phyloP scores from a whole-genome alignment of 2,888 invertebrate species.

The Peribatodes rhomboidaria region DNA sequence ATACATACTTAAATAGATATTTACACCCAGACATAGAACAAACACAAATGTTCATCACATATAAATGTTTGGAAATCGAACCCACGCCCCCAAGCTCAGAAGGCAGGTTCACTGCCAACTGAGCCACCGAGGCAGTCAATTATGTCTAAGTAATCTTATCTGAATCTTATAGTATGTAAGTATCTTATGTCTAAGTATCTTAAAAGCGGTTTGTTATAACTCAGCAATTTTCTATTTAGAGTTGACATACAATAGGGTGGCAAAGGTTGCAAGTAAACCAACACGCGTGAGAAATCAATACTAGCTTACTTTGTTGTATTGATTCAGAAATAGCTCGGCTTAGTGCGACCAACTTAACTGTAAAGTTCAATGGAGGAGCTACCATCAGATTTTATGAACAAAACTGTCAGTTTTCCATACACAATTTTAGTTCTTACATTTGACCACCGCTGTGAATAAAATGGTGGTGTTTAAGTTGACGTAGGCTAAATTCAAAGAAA shows the following conservation, averaged over 20 bases:
- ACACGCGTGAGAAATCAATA: conserved; percentile 48
- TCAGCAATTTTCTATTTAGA: conserved; percentile 8
- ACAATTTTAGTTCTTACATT: background rate
- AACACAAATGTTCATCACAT: no score
- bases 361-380: background rate
- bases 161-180: no score
- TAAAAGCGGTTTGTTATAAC: conserved; percentile 3
- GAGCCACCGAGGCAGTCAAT: no score
- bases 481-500: no score
- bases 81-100: no score
- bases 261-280: conserved; percentile 36
- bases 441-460: background rate
- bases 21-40: no score
- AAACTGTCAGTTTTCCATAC: background rate
- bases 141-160: no score
- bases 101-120: no score
- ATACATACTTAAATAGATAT: no score
- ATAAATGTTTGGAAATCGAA: no score
- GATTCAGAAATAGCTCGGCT: conserved; percentile 38
- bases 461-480: no score
- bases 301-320: conserved; percentile 39
- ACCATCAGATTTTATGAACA: background rate
- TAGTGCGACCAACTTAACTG: background rate
- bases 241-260: conserved; percentile 33
- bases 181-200: no score